These are phyloP conservation scores for Physocephala rufipes DNA, from an alignment of 2,888 invertebrate genomes.

Conservation along the genomic window DNA sequence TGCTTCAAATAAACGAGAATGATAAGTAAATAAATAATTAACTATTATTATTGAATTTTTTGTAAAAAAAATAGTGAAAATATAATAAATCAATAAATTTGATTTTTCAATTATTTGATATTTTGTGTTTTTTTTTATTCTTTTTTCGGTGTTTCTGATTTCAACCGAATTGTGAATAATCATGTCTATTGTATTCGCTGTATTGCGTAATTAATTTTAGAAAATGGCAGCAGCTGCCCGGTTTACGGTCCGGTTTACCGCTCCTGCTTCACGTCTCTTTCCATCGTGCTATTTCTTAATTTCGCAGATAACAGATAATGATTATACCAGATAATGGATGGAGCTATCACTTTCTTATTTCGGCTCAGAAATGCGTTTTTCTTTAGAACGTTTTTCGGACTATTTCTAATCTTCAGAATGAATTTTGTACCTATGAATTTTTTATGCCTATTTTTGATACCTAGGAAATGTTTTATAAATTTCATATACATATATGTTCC, in stretches of 20 bases:
- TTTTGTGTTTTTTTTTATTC: not conserved
- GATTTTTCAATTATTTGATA: not conserved
- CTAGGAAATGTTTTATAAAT: not conserved
- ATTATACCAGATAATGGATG: no score
- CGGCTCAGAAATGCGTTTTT: not conserved
- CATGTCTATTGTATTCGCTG: not conserved
- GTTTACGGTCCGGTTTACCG: not conserved
- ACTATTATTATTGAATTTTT: not conserved
- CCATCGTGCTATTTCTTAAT: no score
- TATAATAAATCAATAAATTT: not conserved
- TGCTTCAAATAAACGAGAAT: not conserved
- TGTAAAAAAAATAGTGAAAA: not conserved
- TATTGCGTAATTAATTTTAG: constrained; percentile 21
- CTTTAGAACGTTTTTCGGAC: no score
- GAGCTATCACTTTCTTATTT: not conserved
- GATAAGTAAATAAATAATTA: not conserved
- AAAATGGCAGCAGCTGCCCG: constrained; percentile 26
- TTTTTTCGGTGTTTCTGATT: not conserved
- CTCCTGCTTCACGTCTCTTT: constrained; percentile 8
- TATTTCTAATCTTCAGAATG: no score
- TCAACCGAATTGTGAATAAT: not conserved
- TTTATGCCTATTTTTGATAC: no score
- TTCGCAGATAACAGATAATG: no score
- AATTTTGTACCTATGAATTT: no score
- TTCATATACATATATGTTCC: not conserved